Conservation (phyloP, 1,140 invertebrate genomes). For the Pristionchus pacificus region DNA sequence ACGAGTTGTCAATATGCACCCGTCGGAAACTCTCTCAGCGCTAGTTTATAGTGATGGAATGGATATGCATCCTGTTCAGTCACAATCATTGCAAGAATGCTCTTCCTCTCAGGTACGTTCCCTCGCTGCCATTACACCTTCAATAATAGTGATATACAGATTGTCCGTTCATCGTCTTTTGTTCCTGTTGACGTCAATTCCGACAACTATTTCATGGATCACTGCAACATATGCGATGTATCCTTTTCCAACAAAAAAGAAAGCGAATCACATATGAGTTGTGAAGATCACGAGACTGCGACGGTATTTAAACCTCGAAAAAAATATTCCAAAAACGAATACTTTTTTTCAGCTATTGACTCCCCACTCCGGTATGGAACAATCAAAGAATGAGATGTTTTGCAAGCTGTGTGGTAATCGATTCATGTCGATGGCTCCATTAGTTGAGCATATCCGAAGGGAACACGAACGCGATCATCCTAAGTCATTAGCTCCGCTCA, state of each 20-base stretch:
- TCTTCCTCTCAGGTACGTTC: slow-evolving; percentile 4
- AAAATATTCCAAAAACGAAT: background rate
- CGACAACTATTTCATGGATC: no score
- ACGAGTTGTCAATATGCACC: no score
- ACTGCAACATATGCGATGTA: slow-evolving; percentile 29
- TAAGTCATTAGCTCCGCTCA: slow-evolving; percentile 14
- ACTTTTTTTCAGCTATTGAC: slow-evolving; percentile 14
- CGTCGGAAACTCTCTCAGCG: no score
- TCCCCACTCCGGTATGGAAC: background rate
- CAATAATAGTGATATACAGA: background rate
- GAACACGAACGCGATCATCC: slow-evolving; percentile 26
- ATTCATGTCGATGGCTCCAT: slow-evolving; percentile 23
- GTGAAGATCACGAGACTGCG: slow-evolving; percentile 31
- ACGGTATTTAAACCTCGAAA: slow-evolving; percentile 19
- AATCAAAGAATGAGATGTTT: background rate
- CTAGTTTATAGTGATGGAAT: background rate
- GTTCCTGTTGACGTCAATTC: no score
- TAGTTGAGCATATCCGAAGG: slow-evolving; percentile 18
- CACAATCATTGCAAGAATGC: slow-evolving; percentile 8
- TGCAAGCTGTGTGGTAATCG: slow-evolving; percentile 26
- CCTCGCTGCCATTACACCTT: slow-evolving; percentile 10
- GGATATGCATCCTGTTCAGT: background rate
- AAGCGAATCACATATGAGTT: slow-evolving; percentile 20
- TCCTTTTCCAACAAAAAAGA: slow-evolving; percentile 13
- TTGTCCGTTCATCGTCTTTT: slow-evolving; percentile 1